Evolutionary conservation across 2,888 invertebrate genomes (phyloP), one percentile per base, ranked within the genome.

Genomic region (Tillus elongatus): DNA sequence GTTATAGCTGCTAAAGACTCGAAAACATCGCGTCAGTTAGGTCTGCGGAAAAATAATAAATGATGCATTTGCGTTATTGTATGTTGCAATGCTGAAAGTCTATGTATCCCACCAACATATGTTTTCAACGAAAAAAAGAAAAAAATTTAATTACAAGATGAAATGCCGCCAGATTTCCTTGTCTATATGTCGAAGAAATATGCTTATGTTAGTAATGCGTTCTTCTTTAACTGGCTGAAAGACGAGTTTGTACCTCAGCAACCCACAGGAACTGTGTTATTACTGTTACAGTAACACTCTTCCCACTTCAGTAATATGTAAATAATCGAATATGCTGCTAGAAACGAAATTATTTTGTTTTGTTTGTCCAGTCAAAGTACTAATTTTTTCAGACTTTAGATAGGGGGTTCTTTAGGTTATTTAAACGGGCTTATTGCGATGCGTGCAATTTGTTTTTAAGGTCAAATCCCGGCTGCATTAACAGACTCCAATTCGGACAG

Each of bases 81-180:
- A 39, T 51, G 30, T 29, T 29, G 30, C 30, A 60, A 53, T 46
- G 60, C 52, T 10, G 50, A 49, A 39, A 56, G 57, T 13, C 26
- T 19, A 10, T 51, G 49, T 39, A 30, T 56, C 8, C 53, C 53
- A 9, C 52, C 53, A n/a, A 45, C 39, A 11, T 34, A 43, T 11
- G 39, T 56, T 38, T 44, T 51, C 16, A 49, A 52, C 6, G 24
- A 52, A 3, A 46, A 50, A 32, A 42, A 45, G 26, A 32, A 41
- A 29, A 50, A 46, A 27, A 13, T 37, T 3, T 46, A 54, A 36
- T 48, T 47, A 34, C 30, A 38, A 16, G 48, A 51, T 33, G 45
- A 47, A 11, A 35, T 38, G 41, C 36, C 29, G 19, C 40, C 30
- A 30, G 49, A 42, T n/a, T 42, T 49, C 9, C 30, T 41, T 24